Evolutionary conservation across 2,797 vertebrate genomes (phyloP).

Genomic region (Darevskia mixta): DNA sequence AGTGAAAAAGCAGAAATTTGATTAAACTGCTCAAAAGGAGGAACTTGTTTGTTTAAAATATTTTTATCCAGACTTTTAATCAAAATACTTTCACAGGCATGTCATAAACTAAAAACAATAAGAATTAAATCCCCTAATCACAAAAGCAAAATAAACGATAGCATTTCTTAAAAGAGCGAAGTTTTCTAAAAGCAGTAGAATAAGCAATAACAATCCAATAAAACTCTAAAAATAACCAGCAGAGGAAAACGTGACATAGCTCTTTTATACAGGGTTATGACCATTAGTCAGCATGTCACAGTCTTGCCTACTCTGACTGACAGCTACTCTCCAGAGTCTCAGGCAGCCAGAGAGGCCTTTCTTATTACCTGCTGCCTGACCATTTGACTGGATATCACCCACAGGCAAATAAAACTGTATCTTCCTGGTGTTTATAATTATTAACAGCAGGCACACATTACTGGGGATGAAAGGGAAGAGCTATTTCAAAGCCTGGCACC

Average conservation of each 20-base stretch:
- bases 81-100: not conserved
- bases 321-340: too few species aligned
- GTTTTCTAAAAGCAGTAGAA: not conserved
- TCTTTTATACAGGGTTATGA: not conserved
- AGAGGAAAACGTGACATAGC: not conserved
- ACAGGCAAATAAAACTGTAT: not conserved
- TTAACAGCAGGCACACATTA: not conserved
- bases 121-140: too few species aligned
- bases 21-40: not conserved
- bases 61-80: not conserved
- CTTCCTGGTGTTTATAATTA: not conserved
- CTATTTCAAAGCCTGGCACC: not conserved
- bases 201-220: not conserved
- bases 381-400: not conserved
- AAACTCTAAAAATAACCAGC: not conserved
- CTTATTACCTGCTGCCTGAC: too few species aligned
- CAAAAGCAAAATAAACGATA: not conserved
- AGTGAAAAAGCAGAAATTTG: not conserved
- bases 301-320: too few species aligned
- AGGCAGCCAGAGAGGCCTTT: too few species aligned
- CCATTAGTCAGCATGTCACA: not conserved
- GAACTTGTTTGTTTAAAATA: not conserved
- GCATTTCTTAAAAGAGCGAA: not conserved
- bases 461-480: not conserved
- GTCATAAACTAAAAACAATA: not conserved